These are phyloP conservation scores for Zaprionus africanus DNA, from an alignment of 1,140 invertebrate genomes.

Conservation along the genomic window DNA sequence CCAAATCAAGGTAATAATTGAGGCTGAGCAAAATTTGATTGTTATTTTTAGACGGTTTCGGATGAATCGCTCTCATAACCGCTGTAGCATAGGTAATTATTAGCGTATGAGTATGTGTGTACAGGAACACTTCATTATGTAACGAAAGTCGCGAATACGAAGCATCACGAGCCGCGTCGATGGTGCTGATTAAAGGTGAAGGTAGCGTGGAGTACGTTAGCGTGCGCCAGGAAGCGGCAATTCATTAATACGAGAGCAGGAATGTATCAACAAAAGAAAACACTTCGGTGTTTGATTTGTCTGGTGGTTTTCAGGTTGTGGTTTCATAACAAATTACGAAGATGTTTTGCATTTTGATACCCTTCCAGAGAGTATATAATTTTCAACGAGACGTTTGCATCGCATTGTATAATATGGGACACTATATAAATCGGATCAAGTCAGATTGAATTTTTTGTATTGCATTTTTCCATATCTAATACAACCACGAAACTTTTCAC, in stretches of 20 bases:
- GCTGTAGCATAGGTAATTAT: background rate
- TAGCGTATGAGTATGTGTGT: background rate
- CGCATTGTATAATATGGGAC: too few species aligned
- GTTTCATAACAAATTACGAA: slow-evolving; percentile 58
- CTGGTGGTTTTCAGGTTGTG: slow-evolving; percentile 35
- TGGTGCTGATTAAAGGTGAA: slow-evolving; percentile 45
- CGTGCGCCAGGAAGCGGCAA: slow-evolving; percentile 51
- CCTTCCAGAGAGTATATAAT: background rate
- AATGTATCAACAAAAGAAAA: slow-evolving; percentile 22
- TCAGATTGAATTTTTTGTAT: too few species aligned
- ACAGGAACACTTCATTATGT: slow-evolving; percentile 23
- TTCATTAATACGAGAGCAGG: slow-evolving; percentile 50
- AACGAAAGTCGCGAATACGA: slow-evolving; percentile 41
- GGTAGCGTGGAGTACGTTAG: slow-evolving; percentile 32
- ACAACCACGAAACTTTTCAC: too few species aligned
- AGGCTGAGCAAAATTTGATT: slow-evolving; percentile 2
- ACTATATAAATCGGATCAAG: too few species aligned
- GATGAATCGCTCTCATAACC: slow-evolving; percentile 23
- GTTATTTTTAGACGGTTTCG: slow-evolving; percentile 17
- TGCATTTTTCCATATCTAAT: too few species aligned
- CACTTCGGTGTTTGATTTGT: slow-evolving; percentile 42
- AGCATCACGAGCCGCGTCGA: background rate
- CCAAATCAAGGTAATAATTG: slow-evolving; percentile 34
- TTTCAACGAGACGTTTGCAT: background rate
- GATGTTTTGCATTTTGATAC: slow-evolving; percentile 27